A percentile compares a stretch with the other conserved stretches of the same genome.
These are phyloP conservation scores for Guaruba guarouba DNA, from an alignment of 2,113 vertebrate species.

Conservation along the genomic window DNA sequence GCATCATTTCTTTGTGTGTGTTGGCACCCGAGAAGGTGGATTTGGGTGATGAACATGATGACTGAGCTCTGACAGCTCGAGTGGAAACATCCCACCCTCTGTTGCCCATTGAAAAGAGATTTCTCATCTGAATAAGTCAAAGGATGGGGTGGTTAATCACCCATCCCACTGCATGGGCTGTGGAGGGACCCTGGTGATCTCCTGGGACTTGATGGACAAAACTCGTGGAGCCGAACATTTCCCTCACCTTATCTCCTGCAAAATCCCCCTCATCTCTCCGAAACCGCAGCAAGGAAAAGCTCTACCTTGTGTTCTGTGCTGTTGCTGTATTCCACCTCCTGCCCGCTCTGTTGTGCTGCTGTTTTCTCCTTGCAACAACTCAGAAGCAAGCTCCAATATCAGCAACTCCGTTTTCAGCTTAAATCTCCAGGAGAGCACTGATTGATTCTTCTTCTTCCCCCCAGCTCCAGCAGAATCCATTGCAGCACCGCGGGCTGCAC, in stretches of 20 bases:
- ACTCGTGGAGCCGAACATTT: fast-evolving
- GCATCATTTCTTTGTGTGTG: background rate
- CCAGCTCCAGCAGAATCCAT: background rate
- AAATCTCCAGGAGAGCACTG: background rate
- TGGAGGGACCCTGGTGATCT: background rate
- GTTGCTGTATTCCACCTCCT: background rate
- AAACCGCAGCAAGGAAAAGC: background rate
- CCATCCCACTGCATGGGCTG: background rate
- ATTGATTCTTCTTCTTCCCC: background rate
- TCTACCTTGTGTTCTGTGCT: fast-evolving
- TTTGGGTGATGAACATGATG: background rate
- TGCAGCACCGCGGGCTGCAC: background rate
- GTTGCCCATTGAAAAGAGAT: background rate
- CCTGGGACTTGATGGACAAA: background rate
- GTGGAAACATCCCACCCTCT: background rate
- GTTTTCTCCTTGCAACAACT: background rate
- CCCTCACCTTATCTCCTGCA: background rate
- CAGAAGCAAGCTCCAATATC: background rate
- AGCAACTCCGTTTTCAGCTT: fast-evolving
- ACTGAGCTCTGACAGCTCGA: background rate
- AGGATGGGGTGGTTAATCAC: background rate
- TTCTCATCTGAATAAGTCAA: background rate
- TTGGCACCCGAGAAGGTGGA: background rate
- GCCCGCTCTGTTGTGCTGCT: fast-evolving
- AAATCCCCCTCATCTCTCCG: background rate